Evolutionary conservation across 2,113 vertebrate genomes (phyloP).

Genomic region (Leptobrachium leishanense): DNA sequence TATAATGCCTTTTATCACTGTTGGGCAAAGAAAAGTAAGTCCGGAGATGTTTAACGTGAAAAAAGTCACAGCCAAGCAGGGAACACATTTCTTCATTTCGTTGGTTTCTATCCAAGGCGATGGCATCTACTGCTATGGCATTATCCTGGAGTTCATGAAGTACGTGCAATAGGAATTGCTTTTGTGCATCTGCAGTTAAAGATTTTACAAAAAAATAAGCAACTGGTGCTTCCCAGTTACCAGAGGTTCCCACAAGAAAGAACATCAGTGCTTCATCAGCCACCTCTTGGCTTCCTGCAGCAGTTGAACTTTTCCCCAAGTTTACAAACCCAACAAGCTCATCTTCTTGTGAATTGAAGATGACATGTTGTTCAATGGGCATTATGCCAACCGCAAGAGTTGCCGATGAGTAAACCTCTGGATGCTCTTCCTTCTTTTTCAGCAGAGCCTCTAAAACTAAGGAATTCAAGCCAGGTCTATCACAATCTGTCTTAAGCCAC

Average conservation of each 20-base stretch:
- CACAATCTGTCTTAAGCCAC: slow-evolving; percentile 44
- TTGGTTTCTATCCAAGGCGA: slow-evolving; percentile 48
- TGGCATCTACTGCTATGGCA: slow-evolving; percentile 30
- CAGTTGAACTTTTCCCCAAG: slow-evolving; percentile 36
- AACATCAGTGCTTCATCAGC: slow-evolving; percentile 46
- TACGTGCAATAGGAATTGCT: slow-evolving; percentile 36
- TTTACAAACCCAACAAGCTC: slow-evolving; percentile 52
- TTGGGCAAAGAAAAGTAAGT: slow-evolving; percentile 44
- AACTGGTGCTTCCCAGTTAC: slow-evolving; percentile 49
- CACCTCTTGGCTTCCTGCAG: slow-evolving; percentile 38
- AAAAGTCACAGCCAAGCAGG: slow-evolving; percentile 41
- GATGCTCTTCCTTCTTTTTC: slow-evolving; percentile 19
- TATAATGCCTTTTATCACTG: slow-evolving; percentile 42
- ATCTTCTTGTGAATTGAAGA: slow-evolving; percentile 42
- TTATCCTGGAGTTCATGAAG: slow-evolving; percentile 44
- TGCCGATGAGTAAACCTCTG: slow-evolving; percentile 28
- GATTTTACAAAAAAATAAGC: slow-evolving; percentile 46
- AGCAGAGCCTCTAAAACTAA: slow-evolving; percentile 44
- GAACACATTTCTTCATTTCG: slow-evolving; percentile 49
- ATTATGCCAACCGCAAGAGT: slow-evolving; percentile 49
- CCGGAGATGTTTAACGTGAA: slow-evolving; percentile 32
- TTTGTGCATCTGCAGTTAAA: slow-evolving; percentile 44
- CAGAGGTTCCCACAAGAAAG: slow-evolving; percentile 48
- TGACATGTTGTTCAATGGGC: slow-evolving; percentile 50
- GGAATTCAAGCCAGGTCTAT: slow-evolving; percentile 35